Conservation (phyloP, 2,888 invertebrate genomes). For the Diaperis boleti region DNA sequence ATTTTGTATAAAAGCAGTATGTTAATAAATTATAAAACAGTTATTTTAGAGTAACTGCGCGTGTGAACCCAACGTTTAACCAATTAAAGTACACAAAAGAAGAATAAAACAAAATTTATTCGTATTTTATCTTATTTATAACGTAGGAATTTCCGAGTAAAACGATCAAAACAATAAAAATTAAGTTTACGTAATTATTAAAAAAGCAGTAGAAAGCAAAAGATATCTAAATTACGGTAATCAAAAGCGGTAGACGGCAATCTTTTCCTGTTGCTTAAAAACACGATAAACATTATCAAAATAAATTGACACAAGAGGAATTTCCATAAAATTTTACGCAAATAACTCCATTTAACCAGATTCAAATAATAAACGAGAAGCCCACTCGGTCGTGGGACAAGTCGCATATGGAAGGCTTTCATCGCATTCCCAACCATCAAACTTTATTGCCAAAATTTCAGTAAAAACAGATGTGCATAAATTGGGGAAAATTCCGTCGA, state of each 20-base stretch:
- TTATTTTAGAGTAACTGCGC: too few relatives aligned
- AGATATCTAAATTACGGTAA: conserved; percentile 10
- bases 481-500: too few relatives aligned
- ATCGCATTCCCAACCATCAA: background rate
- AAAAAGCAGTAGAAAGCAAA: background rate
- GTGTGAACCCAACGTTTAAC: background rate
- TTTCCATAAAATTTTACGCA: conserved; percentile 28
- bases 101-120: background rate
- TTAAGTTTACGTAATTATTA: background rate
- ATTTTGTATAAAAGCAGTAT: too few relatives aligned
- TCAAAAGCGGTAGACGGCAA: conserved; percentile 2
- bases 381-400: conserved; percentile 15
- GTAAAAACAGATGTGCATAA: too few relatives aligned
- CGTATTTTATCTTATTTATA: background rate
- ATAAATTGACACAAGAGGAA: conserved; percentile 16
- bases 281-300: conserved; percentile 20
- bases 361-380: conserved; percentile 18
- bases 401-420: conserved; percentile 9
- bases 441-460: background rate
- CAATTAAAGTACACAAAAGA: background rate
- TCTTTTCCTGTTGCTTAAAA: background rate
- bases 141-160: background rate
- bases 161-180: background rate
- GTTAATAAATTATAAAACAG: too few relatives aligned
- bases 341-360: conserved; percentile 20